Evolutionary conservation across 2,888 invertebrate species (phyloP).

Genomic region (Tineola bisselliella): DNA sequence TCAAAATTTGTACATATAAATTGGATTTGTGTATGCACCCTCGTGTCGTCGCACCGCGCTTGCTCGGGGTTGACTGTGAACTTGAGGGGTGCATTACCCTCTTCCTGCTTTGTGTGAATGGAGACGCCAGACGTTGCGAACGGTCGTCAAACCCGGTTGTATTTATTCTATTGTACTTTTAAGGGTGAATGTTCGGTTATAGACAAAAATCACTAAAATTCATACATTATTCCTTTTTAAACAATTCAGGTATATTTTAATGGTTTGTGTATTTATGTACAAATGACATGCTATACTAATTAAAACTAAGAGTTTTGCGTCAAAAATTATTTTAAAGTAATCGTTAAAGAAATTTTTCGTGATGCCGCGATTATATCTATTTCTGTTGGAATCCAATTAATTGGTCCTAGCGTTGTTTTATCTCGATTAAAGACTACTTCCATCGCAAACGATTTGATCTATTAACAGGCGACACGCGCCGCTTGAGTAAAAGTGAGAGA

Average conservation of each 20-base stretch:
- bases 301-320: background rate
- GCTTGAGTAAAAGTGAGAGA: constrained; percentile 7
- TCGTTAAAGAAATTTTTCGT: constrained; percentile 6
- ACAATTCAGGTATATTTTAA: too few species aligned
- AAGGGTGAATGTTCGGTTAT: too few species aligned
- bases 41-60: constrained; percentile 21
- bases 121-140: constrained; percentile 16
- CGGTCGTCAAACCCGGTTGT: constrained; percentile 4
- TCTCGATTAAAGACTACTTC: constrained; percentile 12
- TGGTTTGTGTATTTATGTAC: too few species aligned
- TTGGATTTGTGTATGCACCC: background rate
- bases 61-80: constrained; percentile 46
- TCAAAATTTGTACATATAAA: constrained; percentile 8
- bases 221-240: too few species aligned
- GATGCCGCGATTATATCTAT: constrained; percentile 6
- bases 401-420: constrained; percentile 10
- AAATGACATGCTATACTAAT: background rate
- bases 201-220: too few species aligned
- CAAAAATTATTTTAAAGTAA: background rate
- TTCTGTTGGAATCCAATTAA: constrained; percentile 11
- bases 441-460: constrained; percentile 4
- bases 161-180: background rate
- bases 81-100: constrained; percentile 65
- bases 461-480: constrained; percentile 7
- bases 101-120: constrained; percentile 18